Percentiles rank a stretch among this genome's conserved stretches.
Conservation (phyloP, 2,113 vertebrate genomes). For the Lagenorhynchus albirostris region DNA sequence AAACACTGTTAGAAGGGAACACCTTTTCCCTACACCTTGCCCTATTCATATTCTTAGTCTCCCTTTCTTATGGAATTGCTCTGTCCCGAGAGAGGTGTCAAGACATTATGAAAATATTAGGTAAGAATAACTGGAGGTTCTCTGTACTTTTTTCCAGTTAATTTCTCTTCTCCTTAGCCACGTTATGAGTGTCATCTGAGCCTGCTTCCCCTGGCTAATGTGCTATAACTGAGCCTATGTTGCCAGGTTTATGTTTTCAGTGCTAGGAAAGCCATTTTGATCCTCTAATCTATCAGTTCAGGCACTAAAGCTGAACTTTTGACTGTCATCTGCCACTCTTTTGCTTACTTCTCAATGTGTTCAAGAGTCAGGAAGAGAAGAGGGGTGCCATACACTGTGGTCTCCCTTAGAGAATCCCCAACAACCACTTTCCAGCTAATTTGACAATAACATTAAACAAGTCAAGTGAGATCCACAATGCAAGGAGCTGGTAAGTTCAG, state of each 20-base stretch:
- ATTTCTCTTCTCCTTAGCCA: background rate
- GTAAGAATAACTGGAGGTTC: background rate
- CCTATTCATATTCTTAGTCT: background rate
- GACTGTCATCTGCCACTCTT: background rate
- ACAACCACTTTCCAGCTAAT: background rate
- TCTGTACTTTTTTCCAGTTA: background rate
- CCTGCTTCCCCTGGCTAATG: background rate
- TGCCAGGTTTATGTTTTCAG: background rate
- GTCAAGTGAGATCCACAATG: background rate
- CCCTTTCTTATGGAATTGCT: background rate
- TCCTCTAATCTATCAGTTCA: background rate
- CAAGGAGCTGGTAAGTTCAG: background rate
- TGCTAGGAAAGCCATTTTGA: background rate
- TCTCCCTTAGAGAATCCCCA: background rate
- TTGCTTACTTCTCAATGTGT: background rate
- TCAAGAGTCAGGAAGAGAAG: background rate
- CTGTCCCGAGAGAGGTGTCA: background rate
- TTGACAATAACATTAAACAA: background rate
- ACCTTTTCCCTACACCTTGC: background rate
- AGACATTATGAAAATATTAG: background rate
- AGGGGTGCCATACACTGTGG: background rate
- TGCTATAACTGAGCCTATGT: background rate
- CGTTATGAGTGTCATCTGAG: background rate
- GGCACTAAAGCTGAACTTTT: background rate
- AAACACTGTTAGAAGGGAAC: background rate